phyloP scores from a whole-genome alignment of 2,888 invertebrate genomes.

The Xylota sylvarum region DNA sequence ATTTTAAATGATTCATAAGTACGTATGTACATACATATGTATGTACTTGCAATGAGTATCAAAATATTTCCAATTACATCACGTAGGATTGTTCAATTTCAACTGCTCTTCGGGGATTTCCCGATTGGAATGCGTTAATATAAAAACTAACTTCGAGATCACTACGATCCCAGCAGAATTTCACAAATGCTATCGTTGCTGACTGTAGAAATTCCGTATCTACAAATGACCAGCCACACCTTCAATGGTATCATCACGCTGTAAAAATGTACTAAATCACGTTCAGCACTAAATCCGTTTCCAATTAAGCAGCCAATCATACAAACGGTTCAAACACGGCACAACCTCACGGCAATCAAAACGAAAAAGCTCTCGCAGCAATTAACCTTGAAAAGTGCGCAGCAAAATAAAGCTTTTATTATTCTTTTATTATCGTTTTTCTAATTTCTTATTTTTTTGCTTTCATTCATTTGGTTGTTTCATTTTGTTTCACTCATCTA shows the following conservation, averaged over 20 bases:
- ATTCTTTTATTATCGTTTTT: constrained; percentile 13
- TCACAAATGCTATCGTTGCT: too few species aligned
- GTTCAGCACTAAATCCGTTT: background rate
- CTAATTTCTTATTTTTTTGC: constrained; percentile 27
- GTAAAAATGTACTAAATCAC: background rate
- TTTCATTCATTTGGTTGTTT: constrained; percentile 29
- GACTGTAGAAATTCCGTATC: too few species aligned
- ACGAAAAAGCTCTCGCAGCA: constrained; percentile 41
- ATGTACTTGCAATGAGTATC: too few species aligned
- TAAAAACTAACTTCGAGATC: too few species aligned
- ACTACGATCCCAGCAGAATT: too few species aligned
- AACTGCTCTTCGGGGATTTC: too few species aligned
- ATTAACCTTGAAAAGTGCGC: constrained; percentile 58
- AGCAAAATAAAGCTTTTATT: constrained; percentile 39
- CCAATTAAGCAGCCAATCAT: background rate
- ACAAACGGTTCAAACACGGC: constrained; percentile 56
- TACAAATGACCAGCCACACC: too few species aligned
- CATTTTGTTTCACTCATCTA: constrained; percentile 6
- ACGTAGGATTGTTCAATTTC: too few species aligned
- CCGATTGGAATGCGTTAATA: too few species aligned
- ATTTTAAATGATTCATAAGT: background rate
- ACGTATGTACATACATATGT: too few species aligned
- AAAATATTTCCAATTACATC: too few species aligned
- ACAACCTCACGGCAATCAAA: constrained; percentile 10
- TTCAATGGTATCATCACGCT: too few species aligned